Conservation (phyloP, 64 coral and sea anemone genomes). For the Porites australiensis region DNA sequence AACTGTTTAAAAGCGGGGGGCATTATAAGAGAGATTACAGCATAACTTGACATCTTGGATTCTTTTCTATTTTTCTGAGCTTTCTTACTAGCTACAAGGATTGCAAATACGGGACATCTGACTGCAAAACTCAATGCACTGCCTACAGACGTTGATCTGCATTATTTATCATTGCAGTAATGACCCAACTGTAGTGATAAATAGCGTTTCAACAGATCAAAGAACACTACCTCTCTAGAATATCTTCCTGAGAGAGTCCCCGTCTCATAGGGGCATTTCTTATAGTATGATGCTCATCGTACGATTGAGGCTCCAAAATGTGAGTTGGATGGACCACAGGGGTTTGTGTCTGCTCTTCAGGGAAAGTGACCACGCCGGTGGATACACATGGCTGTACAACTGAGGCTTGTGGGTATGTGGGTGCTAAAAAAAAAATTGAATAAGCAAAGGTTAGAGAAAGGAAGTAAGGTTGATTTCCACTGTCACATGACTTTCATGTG, state of each 20-base stretch:
- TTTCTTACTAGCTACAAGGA: not conserved
- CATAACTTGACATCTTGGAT: no score
- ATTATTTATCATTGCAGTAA: constrained; percentile 55
- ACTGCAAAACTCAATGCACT: constrained; percentile 5
- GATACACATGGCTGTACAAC: constrained; percentile 73
- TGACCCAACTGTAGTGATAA: constrained; percentile 42
- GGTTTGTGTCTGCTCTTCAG: constrained; percentile 77
- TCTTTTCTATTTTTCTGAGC: not conserved
- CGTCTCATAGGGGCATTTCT: constrained; percentile 57
- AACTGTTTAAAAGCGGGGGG: no score
- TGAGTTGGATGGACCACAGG: constrained; percentile 80
- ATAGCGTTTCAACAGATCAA: constrained; percentile 28
- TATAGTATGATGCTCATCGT: constrained; percentile 68
- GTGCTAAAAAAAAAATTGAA: not conserved
- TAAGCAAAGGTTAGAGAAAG: not conserved
- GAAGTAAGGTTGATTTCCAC: not conserved
- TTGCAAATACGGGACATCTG: no score
- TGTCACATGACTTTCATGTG: no score
- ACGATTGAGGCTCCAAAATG: constrained; percentile 80
- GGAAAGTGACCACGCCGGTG: constrained; percentile 93
- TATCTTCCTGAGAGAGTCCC: constrained; percentile 47
- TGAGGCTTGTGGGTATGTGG: constrained; percentile 73
- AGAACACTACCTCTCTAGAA: constrained; percentile 48
- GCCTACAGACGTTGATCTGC: constrained; percentile 22
- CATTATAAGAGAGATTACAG: no score